Evolutionary conservation across 2,888 invertebrate species (phyloP), one percentile per base, ranked within the genome.

Genomic region (Lysandra bellargus): DNA sequence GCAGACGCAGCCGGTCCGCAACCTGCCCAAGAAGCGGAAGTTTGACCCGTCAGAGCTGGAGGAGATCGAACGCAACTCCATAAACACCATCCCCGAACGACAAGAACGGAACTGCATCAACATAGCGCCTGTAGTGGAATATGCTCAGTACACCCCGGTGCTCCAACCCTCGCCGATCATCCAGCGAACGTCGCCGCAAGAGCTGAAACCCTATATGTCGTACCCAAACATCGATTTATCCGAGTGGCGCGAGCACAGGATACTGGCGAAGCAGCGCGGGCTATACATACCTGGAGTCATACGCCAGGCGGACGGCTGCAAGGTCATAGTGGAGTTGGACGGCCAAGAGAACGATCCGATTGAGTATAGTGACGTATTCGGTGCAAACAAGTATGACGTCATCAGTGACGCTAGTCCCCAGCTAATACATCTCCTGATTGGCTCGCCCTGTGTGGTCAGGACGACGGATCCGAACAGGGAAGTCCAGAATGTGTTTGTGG

Each of bases 11-110:
- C 95, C 96, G 81, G 96, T 96, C 82, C 95, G 97, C 82, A 98
- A 98, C 90, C 96, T 99, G 88, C 99, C 99, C 80, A 99, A 99
- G 93, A 99, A 99, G 93, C 96, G 99, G 82, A 98, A 98, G 92
- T 98, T 97, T 87, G 97, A 97, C 90, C 97, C 96, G 74, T 96
- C 97, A 74, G 97, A 97, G 86, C 92, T 97, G 80, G 97, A 97
- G 89, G 97, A 97, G 85, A 95, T 95, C 84, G 95, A 95, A 85
- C 93, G 95, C 81, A 93, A 86, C 84, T 95, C 95, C 84, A 88
- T 90, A 76, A 92, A 91, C 83, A 95, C 92, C 82, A 91, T 92
- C 84, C 81, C 82, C 14, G 84, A 84, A 44, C 79, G 84, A 0
- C 33, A 4, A 12, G 84, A 84, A 40, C 78, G 84, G 40, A 83